Conservation (phyloP, 2,797 vertebrate species). For the Percopsis omiscomaycus region DNA sequence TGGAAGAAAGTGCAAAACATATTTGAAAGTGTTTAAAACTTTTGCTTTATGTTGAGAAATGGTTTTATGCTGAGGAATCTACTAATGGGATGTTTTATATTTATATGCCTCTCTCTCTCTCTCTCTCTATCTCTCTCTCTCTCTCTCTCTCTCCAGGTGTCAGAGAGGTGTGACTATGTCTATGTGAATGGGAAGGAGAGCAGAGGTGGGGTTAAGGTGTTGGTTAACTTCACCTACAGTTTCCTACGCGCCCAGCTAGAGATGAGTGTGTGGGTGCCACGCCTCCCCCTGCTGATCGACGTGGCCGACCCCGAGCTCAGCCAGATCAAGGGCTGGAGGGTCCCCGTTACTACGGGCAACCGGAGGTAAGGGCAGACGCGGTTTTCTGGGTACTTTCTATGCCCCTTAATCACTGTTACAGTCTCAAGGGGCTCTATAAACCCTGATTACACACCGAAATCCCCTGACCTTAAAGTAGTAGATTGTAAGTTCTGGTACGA, state of each 20-base stretch:
- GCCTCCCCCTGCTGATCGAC: conserved; percentile 88
- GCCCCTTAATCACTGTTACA: neutral
- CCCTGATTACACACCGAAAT: too few species aligned
- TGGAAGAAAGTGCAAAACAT: neutral
- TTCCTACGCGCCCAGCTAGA: conserved; percentile 86
- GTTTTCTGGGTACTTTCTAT: too few species aligned
- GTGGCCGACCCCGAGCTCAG: conserved; percentile 91
- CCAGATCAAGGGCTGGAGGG: conserved; percentile 93
- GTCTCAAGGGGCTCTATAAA: neutral
- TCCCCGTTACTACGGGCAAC: conserved; percentile 77
- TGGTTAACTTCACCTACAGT: conserved; percentile 91
- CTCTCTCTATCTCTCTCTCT: neutral
- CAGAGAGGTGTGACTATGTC: conserved; percentile 89
- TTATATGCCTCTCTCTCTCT: neutral
- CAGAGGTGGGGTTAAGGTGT: conserved; percentile 79
- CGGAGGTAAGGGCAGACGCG: conserved; percentile 67
- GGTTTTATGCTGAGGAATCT: neutral
- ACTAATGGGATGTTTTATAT: neutral
- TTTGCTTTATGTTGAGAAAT: neutral
- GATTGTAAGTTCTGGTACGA: too few species aligned
- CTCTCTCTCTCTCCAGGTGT: conserved; percentile 76
- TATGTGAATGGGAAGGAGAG: conserved; percentile 93
- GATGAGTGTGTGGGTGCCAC: conserved; percentile 89
- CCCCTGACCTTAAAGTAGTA: too few species aligned
- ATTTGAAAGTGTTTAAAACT: neutral